Conservation (phyloP, 2,113 vertebrate species). For the Siniperca chuatsi region DNA sequence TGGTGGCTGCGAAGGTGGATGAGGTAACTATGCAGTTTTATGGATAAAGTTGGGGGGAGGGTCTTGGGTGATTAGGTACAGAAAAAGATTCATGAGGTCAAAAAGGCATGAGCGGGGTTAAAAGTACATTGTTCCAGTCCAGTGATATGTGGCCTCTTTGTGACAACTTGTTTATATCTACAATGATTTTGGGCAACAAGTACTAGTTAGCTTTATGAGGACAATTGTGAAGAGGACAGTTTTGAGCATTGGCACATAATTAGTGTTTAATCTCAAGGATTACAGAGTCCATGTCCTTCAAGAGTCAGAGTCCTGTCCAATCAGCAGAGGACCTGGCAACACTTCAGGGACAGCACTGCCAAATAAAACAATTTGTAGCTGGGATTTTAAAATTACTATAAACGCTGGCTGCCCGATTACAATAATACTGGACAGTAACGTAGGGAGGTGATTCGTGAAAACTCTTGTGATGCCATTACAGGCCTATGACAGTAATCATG, state of each 20-base stretch:
- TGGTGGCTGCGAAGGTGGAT: neutral
- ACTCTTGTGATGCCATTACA: neutral
- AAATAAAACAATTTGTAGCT: slow-evolving; percentile 3
- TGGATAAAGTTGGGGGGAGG: slow-evolving; percentile 15
- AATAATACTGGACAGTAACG: neutral
- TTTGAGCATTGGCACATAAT: slow-evolving; percentile 48
- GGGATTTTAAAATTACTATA: neutral
- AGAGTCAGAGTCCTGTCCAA: slow-evolving; percentile 78
- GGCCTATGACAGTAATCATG: neutral
- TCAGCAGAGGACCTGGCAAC: slow-evolving; percentile 61
- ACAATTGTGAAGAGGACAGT: neutral
- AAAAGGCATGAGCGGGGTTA: slow-evolving; percentile 3
- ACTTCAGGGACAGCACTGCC: slow-evolving; percentile 49
- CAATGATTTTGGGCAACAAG: neutral
- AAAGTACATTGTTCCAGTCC: neutral
- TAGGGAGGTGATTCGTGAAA: neutral
- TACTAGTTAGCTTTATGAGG: slow-evolving; percentile 1
- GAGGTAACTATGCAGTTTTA: slow-evolving; percentile 63
- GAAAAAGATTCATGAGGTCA: slow-evolving; percentile 43
- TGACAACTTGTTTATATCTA: neutral
- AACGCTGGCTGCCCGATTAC: neutral
- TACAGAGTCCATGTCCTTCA: slow-evolving; percentile 67
- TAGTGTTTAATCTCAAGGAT: slow-evolving; percentile 80
- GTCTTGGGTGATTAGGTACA: slow-evolving; percentile 39
- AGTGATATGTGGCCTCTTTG: neutral